Evolutionary conservation across 2,113 vertebrate species (phyloP).

Genomic region (Rynchops niger): DNA sequence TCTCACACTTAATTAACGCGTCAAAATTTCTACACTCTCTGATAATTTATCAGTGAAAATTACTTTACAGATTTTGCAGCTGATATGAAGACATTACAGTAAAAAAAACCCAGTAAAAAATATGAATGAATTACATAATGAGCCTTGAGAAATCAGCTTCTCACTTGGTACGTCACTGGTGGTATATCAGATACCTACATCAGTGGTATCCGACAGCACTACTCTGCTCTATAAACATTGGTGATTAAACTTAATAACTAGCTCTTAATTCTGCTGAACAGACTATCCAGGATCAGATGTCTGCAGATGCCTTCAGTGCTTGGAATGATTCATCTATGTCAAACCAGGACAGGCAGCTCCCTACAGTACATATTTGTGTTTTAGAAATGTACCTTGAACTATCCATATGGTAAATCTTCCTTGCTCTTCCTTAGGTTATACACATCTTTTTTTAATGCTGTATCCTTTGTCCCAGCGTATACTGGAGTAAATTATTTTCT

Average conservation of each 20-base stretch:
- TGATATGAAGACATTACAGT: conserved; percentile 43
- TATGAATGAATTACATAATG: conserved; percentile 40
- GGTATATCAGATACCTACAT: conserved; percentile 24
- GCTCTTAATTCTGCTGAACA: conserved; percentile 25
- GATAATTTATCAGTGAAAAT: conserved; percentile 44
- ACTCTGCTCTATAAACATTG: conserved; percentile 27
- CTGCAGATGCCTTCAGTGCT: background rate
- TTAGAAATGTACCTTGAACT: background rate
- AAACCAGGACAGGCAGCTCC: background rate
- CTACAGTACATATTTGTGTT: background rate
- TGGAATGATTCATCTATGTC: background rate
- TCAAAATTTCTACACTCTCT: conserved; percentile 2
- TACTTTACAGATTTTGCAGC: conserved; percentile 23
- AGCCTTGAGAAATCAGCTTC: conserved; percentile 31
- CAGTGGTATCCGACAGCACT: background rate
- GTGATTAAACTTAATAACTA: conserved; percentile 58
- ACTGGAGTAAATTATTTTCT: background rate
- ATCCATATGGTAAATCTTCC: background rate
- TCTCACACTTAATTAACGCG: background rate
- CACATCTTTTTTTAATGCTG: background rate
- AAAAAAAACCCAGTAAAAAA: conserved; percentile 29
- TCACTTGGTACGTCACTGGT: background rate
- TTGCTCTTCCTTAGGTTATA: background rate
- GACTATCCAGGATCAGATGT: background rate
- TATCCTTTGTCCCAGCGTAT: background rate